Percentiles rank a stretch among this genome's conserved stretches.
phyloP scores from a whole-genome alignment of 2,888 invertebrate genomes.

The Linyphia triangularis region DNA sequence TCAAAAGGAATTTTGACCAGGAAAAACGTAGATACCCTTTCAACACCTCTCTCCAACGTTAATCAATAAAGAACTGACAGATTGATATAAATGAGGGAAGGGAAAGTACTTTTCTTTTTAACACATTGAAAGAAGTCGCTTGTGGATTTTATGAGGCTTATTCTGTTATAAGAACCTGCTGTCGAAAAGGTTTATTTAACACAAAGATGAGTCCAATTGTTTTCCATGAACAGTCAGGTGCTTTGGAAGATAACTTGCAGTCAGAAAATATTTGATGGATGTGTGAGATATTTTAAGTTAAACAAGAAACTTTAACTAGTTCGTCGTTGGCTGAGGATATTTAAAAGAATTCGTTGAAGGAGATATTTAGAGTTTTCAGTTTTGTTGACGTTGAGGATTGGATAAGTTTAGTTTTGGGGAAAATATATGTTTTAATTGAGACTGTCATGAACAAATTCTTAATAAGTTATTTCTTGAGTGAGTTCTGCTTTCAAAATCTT shows the following conservation, averaged over 20 bases:
- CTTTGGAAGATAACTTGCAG: neutral
- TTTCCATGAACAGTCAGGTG: neutral
- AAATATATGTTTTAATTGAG: too few relatives aligned
- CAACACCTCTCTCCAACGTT: neutral
- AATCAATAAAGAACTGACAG: slow-evolving; percentile 12
- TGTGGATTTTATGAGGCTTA: neutral
- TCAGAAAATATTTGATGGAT: neutral
- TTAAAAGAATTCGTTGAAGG: neutral
- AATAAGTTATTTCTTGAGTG: too few relatives aligned
- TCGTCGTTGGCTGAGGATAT: neutral
- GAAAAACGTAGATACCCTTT: slow-evolving; percentile 5
- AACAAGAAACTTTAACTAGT: neutral
- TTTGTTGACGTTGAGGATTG: too few relatives aligned
- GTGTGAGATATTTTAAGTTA: too few relatives aligned
- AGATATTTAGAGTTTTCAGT: neutral
- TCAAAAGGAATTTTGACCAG: neutral
- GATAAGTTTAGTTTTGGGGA: too few relatives aligned
- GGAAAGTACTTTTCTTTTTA: neutral
- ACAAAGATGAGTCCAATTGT: neutral
- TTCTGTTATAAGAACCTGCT: neutral
- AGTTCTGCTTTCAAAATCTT: too few relatives aligned
- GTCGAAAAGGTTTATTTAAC: neutral
- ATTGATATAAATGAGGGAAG: slow-evolving; percentile 10
- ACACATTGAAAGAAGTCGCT: too few relatives aligned
- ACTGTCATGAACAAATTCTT: too few relatives aligned